A percentile compares a stretch with the other conserved stretches of the same genome.
Evolutionary conservation across 1,140 invertebrate species (phyloP).

Genomic region (Drosophila orosa): DNA sequence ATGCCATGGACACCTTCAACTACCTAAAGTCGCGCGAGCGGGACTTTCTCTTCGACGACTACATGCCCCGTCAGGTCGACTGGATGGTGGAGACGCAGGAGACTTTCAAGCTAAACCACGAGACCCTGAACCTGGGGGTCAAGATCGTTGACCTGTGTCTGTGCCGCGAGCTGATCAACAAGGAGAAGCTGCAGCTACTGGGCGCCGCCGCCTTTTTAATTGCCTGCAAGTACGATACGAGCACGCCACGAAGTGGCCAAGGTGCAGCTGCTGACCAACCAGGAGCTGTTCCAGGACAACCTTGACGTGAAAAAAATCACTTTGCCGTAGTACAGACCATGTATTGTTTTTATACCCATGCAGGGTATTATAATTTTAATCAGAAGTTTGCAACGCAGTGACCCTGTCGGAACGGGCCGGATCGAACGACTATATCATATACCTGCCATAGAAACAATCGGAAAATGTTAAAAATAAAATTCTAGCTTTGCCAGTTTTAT

Average conservation of each 20-base stretch:
- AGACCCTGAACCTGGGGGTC: constrained; percentile 98
- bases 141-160: constrained; percentile 97
- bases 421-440: too few species aligned
- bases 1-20: constrained; percentile 97
- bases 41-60: constrained; percentile 90
- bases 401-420: too few species aligned
- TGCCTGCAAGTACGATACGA: constrained; percentile 97
- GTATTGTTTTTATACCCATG: too few species aligned
- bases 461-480: too few species aligned
- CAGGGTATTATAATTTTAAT: too few species aligned
- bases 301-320: too few species aligned
- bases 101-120: constrained; percentile 99
- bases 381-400: too few species aligned
- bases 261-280: constrained; percentile 86
- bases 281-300: constrained; percentile 75
- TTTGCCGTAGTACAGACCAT: too few species aligned
- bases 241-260: constrained; percentile 95
- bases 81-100: constrained; percentile 99
- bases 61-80: constrained; percentile 93
- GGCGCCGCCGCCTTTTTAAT: constrained; percentile 96
- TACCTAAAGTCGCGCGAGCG: constrained; percentile 94
- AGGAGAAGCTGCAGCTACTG: constrained; percentile 93
- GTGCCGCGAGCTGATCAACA: constrained; percentile 87
- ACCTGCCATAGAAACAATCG: too few species aligned
- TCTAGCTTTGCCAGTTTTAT: too few species aligned